Evolutionary conservation across 2,113 vertebrate species (phyloP).

Genomic region (Sturnira hondurensis): DNA sequence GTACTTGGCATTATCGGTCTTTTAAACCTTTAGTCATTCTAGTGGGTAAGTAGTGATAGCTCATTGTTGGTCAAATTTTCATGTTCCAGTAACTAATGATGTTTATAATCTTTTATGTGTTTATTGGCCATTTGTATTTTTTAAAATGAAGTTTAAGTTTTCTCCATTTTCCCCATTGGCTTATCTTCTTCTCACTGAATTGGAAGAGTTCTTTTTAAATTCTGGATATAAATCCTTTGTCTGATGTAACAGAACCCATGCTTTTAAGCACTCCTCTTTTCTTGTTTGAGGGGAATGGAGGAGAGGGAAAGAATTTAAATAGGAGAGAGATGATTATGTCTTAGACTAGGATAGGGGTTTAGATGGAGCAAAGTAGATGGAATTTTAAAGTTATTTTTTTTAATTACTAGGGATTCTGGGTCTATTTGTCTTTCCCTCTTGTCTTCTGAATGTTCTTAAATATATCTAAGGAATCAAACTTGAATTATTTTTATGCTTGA

Average conservation of each 20-base stretch:
- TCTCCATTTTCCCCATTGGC: neutral
- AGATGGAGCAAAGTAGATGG: neutral
- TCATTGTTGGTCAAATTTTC: neutral
- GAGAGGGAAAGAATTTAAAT: neutral
- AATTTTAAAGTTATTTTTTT: neutral
- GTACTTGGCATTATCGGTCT: neutral
- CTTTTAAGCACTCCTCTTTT: neutral
- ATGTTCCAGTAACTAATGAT: neutral
- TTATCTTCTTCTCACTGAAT: neutral
- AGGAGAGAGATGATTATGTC: neutral
- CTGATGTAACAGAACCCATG: neutral
- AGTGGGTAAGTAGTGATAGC: neutral
- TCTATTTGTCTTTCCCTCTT: constrained; percentile 42
- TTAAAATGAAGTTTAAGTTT: constrained; percentile 3
- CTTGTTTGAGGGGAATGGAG: neutral
- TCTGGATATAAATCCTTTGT: neutral
- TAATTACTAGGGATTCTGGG: constrained; percentile 29
- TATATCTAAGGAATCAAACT: constrained; percentile 45
- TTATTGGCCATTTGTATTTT: neutral
- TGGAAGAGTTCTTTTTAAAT: neutral
- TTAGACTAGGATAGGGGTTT: neutral
- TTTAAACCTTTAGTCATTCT: neutral
- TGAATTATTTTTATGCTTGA: constrained; percentile 47
- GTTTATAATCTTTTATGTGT: neutral
- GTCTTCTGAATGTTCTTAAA: constrained; percentile 57